These are phyloP conservation scores for Zaprionus kolodkinae DNA, from an alignment of 1,140 invertebrate species.

Conservation along the genomic window DNA sequence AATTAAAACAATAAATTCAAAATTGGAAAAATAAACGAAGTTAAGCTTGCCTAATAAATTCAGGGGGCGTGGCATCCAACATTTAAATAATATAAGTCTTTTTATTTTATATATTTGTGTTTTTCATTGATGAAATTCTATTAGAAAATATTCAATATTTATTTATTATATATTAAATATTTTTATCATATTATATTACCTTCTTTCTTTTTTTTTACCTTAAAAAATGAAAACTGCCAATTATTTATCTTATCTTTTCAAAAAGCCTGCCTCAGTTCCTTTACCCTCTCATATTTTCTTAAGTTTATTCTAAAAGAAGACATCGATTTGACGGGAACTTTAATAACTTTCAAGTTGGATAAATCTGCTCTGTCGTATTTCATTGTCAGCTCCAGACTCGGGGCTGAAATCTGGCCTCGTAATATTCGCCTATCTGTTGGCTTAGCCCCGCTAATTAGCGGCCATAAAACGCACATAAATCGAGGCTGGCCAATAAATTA, in stretches of 20 bases:
- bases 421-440: slow-evolving; percentile 15
- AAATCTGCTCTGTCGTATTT: slow-evolving; percentile 27
- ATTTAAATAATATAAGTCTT: no score
- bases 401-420: neutral
- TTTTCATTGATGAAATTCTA: no score
- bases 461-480: slow-evolving; percentile 80
- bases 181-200: no score
- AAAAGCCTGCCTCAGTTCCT: neutral
- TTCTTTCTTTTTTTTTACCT: no score
- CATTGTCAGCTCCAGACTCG: slow-evolving; percentile 45
- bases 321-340: neutral
- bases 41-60: no score
- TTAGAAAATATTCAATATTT: no score
- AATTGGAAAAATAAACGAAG: neutral
- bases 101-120: no score
- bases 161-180: no score
- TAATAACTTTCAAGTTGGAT: neutral
- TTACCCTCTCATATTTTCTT: neutral
- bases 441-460: slow-evolving; percentile 69
- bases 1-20: neutral
- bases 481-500: slow-evolving; percentile 72
- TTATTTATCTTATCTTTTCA: neutral
- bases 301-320: neutral
- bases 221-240: no score
- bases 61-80: no score